Percentiles rank a stretch among this genome's conserved stretches.
Evolutionary conservation across 2,113 vertebrate species (phyloP).

Genomic region (Dissostichus mawsoni): DNA sequence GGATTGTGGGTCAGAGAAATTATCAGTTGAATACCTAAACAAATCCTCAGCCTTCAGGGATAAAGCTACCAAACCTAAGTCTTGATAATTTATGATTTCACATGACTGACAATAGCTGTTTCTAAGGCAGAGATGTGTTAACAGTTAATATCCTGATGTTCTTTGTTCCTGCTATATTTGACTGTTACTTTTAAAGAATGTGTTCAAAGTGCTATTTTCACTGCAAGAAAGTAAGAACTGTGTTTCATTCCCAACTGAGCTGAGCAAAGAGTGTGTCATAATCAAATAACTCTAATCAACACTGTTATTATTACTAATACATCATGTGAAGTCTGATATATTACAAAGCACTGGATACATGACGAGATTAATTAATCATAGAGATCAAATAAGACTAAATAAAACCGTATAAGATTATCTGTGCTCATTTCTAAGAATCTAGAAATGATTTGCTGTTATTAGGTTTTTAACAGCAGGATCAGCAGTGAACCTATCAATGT

Average conservation of each 20-base stretch:
- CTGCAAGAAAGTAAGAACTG: background rate
- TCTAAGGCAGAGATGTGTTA: background rate
- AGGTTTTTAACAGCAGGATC: constrained; percentile 27
- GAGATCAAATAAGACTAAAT: background rate
- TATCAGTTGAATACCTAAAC: constrained; percentile 75
- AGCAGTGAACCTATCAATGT: constrained; percentile 41
- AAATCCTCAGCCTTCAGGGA: constrained; percentile 23
- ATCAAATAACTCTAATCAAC: background rate
- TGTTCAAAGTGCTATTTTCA: background rate
- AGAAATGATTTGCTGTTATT: constrained; percentile 6
- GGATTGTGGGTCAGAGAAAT: constrained; percentile 73
- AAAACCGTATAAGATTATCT: background rate
- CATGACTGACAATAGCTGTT: background rate
- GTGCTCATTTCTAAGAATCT: background rate
- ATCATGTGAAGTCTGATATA: background rate
- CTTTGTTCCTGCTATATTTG: background rate
- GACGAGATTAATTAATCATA: background rate
- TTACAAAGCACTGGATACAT: background rate
- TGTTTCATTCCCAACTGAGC: background rate
- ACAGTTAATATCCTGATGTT: background rate
- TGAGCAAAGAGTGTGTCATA: too few species aligned
- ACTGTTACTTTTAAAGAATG: too few species aligned
- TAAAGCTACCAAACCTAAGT: constrained; percentile 23
- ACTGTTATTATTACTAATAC: background rate
- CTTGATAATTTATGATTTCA: constrained; percentile 20